Conservation (phyloP, 2,797 vertebrate genomes). For the Syngnathus acus region DNA sequence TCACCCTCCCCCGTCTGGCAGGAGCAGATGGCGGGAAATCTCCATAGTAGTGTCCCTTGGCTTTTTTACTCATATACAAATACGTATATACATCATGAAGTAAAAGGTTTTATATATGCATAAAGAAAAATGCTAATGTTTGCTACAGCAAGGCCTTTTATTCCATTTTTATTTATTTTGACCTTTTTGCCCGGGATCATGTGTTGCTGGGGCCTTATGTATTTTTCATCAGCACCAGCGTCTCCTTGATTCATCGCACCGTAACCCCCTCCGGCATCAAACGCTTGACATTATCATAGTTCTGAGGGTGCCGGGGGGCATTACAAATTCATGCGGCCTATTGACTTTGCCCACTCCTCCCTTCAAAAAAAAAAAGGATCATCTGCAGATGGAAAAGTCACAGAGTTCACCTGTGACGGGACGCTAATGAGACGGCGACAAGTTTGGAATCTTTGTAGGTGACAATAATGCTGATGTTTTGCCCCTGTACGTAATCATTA, state of each 20-base stretch:
- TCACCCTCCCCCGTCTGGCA: slow-evolving; percentile 16
- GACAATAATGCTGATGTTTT: neutral
- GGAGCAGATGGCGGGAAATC: slow-evolving; percentile 45
- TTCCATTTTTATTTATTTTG: neutral
- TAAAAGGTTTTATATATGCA: neutral
- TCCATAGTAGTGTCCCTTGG: slow-evolving; percentile 10
- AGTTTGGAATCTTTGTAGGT: neutral
- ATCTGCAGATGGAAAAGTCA: slow-evolving; percentile 28
- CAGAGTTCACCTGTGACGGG: slow-evolving; percentile 16
- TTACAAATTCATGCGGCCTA: slow-evolving; percentile 59
- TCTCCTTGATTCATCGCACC: slow-evolving; percentile 46
- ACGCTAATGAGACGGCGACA: slow-evolving; percentile 1
- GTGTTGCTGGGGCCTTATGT: slow-evolving; percentile 45
- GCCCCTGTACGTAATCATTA: neutral
- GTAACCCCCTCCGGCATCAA: slow-evolving; percentile 45
- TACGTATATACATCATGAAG: no score
- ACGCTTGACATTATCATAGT: slow-evolving; percentile 54
- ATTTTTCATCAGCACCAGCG: slow-evolving; percentile 55
- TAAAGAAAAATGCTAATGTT: neutral
- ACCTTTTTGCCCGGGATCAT: slow-evolving; percentile 38
- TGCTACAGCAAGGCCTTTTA: neutral
- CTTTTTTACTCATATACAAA: slow-evolving; percentile 9
- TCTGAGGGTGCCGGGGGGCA: slow-evolving; percentile 34
- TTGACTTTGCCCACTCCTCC: slow-evolving; percentile 44
- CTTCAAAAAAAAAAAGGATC: slow-evolving; percentile 1